Evolutionary conservation across 2,888 invertebrate genomes (phyloP), one percentile per base, ranked within the genome.

Genomic region (Lycaena phlaeas): DNA sequence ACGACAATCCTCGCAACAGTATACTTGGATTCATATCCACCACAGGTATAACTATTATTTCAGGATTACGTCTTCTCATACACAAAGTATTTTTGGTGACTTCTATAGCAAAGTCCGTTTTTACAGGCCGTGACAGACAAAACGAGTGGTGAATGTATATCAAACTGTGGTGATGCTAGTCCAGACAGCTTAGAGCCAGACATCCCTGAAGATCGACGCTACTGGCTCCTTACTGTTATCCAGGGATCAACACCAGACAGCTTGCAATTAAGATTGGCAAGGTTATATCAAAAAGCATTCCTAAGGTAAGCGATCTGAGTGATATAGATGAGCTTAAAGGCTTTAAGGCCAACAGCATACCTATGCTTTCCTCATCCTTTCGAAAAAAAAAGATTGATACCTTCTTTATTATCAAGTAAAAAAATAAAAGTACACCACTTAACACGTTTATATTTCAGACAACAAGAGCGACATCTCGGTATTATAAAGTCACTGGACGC

Each of bases 221-320:
- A 92, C 73, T 95, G 94, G 94, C 76, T 95, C 40, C 68, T 94
- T 25, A 95, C 94, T 1, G 91, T 93, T 40, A 87, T 93, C 51
- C 86, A 87, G 38, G 88, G 81, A 48, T 55, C 79, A 52, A 66
- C 88, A 43, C 86, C 87, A 44, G 88, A 89, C 36, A 88, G 91
- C 58, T 81, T 94, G 28, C 93, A 92, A 69, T 84, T 91, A 49
- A 89, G 89, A 64, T 78, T 94, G 44, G 93, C 93, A 2, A 88
- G 90, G 54, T 76, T 94, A 18, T 95, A 94, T 72, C 90, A 90
- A 55, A 89, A 90, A 44, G 94, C 94, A 5, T 94, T 95, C 65
- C 87, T 91, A 45, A 90, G 94, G 92, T 91, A 69, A 53, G 49
- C 43, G 30, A 22, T 15, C 10, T 5, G n/a, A n/a, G n/a, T n/a